A percentile compares a stretch with the other conserved stretches of the same genome.
Evolutionary conservation across 2,888 invertebrate genomes (phyloP).

Genomic region (Gonocerus acuteangulatus): DNA sequence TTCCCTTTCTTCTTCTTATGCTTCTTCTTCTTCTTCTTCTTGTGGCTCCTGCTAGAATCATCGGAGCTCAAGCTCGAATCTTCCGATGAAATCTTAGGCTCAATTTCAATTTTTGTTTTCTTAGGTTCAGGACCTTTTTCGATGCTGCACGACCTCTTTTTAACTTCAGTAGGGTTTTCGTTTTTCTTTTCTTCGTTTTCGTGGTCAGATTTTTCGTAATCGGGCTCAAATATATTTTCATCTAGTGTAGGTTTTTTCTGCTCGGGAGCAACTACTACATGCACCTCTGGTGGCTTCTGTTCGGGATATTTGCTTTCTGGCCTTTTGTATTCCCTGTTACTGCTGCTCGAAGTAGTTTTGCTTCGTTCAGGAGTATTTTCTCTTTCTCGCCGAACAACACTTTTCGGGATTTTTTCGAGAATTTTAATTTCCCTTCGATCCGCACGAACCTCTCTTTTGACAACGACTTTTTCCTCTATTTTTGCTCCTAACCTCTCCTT

Average conservation of each 20-base stretch:
- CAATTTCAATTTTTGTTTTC: slow-evolving; percentile 26
- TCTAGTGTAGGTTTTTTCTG: slow-evolving; percentile 55
- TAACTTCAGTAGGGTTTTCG: neutral
- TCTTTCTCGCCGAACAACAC: slow-evolving; percentile 40
- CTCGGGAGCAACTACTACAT: slow-evolving; percentile 42
- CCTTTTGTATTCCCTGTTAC: slow-evolving; percentile 6
- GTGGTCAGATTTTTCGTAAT: slow-evolving; percentile 54
- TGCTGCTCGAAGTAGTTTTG: slow-evolving; percentile 6
- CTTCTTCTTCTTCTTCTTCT: slow-evolving; percentile 62
- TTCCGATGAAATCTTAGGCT: slow-evolving; percentile 25
- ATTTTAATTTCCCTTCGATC: slow-evolving; percentile 29
- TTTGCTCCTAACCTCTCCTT: slow-evolving; percentile 74
- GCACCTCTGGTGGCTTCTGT: slow-evolving; percentile 36
- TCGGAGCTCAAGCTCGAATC: slow-evolving; percentile 28
- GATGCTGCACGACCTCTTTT: slow-evolving; percentile 22
- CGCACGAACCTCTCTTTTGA: slow-evolving; percentile 25
- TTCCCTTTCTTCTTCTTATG: slow-evolving; percentile 56
- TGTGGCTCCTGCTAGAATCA: slow-evolving; percentile 39
- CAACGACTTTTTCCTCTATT: slow-evolving; percentile 52
- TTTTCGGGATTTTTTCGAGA: slow-evolving; percentile 25
- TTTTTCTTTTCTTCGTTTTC: slow-evolving; percentile 20
- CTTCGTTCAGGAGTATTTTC: slow-evolving; percentile 30
- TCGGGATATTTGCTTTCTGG: slow-evolving; percentile 30
- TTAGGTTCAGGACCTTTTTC: slow-evolving; percentile 22
- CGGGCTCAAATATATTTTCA: slow-evolving; percentile 66